Evolutionary conservation across 2,113 vertebrate species (phyloP).

Genomic region (Oreochromis spilurus): DNA sequence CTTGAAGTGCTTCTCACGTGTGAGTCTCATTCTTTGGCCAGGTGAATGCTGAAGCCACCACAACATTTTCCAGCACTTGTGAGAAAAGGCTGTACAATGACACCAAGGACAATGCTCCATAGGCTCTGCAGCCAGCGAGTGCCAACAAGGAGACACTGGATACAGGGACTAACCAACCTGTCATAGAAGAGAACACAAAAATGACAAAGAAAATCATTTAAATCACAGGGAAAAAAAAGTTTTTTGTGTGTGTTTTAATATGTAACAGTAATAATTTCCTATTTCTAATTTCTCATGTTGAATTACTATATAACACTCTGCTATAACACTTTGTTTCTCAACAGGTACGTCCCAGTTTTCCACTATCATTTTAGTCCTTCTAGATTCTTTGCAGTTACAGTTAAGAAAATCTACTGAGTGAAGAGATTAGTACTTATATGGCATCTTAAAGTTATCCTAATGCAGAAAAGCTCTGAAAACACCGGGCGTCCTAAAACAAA

Average conservation of each 20-base stretch:
- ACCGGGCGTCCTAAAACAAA: not conserved
- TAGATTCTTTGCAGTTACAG: not conserved
- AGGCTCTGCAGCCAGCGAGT: conserved; percentile 63
- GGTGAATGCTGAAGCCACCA: conserved; percentile 60
- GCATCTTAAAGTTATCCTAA: not conserved
- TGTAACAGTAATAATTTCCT: not conserved
- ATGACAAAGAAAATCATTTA: not conserved
- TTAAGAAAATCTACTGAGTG: not conserved
- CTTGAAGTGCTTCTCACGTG: not conserved
- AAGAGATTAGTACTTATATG: not conserved
- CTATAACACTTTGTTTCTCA: not conserved
- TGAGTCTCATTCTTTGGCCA: conserved; percentile 60
- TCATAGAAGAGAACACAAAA: not conserved
- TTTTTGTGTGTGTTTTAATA: not conserved
- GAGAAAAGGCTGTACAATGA: conserved; percentile 58
- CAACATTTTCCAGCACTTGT: conserved; percentile 65
- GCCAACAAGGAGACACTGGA: conserved; percentile 53
- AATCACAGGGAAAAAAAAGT: not conserved
- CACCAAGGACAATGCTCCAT: conserved; percentile 63
- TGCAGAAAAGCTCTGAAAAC: not conserved
- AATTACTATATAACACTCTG: not conserved
- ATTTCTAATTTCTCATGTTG: not conserved
- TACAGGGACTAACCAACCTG: conserved; percentile 71
- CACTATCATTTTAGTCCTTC: not conserved
- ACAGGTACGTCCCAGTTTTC: not conserved